Conservation (phyloP, 2,888 invertebrate species). For the Pyrgus malvae region DNA sequence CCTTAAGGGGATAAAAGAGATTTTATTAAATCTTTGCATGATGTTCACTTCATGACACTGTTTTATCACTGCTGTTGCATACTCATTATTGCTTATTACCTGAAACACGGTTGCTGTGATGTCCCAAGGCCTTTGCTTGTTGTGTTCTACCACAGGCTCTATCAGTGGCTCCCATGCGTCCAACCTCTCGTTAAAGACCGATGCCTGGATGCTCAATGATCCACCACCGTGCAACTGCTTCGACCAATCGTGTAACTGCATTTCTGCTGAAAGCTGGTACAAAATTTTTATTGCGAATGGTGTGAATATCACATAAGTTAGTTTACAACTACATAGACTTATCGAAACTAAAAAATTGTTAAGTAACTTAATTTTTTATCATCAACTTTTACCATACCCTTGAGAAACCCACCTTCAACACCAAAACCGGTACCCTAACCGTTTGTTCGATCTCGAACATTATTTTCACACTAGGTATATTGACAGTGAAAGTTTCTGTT, state of each 20-base stretch:
- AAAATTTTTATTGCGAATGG: background rate
- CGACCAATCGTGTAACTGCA: conserved; percentile 86
- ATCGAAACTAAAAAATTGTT: too few species aligned
- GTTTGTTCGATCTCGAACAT: conserved; percentile 84
- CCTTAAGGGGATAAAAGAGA: too few species aligned
- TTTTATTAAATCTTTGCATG: too few species aligned
- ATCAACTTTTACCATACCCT: background rate
- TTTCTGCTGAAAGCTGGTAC: conserved; percentile 77
- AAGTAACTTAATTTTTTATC: too few species aligned
- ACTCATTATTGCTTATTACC: too few species aligned
- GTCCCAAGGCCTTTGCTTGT: conserved; percentile 87
- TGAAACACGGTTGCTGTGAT: conserved; percentile 84
- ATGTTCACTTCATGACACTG: too few species aligned
- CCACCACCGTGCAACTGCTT: conserved; percentile 75
- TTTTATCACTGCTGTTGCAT: too few species aligned
- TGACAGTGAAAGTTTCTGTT: conserved; percentile 75
- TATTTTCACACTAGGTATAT: conserved; percentile 82
- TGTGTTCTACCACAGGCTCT: conserved; percentile 87
- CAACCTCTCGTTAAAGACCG: conserved; percentile 85
- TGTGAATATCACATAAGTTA: background rate
- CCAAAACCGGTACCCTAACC: conserved; percentile 60
- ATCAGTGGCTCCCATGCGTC: conserved; percentile 92
- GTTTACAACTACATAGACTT: background rate
- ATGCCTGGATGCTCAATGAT: conserved; percentile 67
- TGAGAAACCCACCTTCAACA: conserved; percentile 54